phyloP scores from a whole-genome alignment of 2,113 vertebrate species.

The Hiodon alosoides region DNA sequence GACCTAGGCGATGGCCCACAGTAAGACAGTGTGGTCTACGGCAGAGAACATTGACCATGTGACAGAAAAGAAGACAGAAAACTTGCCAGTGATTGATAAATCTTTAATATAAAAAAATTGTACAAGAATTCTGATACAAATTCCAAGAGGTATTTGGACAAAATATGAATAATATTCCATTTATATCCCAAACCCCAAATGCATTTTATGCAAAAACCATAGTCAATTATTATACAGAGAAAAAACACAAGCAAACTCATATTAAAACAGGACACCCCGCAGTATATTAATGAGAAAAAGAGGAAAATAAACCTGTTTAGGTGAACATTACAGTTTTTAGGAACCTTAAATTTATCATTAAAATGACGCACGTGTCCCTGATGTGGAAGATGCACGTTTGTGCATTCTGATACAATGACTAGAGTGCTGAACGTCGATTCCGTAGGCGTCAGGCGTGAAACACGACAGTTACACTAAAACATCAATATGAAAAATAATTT shows the following conservation, averaged over 20 bases:
- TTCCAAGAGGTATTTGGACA: slow-evolving; percentile 98
- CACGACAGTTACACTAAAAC: slow-evolving; percentile 50
- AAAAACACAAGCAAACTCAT: slow-evolving; percentile 58
- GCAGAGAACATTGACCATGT: too few relatives aligned
- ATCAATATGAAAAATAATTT: slow-evolving; percentile 38
- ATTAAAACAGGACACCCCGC: slow-evolving; percentile 41
- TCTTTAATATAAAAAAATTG: slow-evolving; percentile 98
- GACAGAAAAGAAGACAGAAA: slow-evolving; percentile 33
- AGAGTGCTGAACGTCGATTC: slow-evolving; percentile 16
- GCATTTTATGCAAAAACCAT: slow-evolving; percentile 94
- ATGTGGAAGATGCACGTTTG: too few relatives aligned
- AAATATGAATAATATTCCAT: slow-evolving; percentile 97
- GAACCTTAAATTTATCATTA: neutral
- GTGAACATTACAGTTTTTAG: neutral
- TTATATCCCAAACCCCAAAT: slow-evolving; percentile 96
- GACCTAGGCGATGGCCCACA: too few relatives aligned
- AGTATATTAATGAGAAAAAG: slow-evolving; percentile 70
- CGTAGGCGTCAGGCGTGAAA: slow-evolving; percentile 49
- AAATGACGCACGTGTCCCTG: too few relatives aligned
- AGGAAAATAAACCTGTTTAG: neutral
- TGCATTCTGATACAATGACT: too few relatives aligned
- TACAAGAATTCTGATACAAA: slow-evolving; percentile 99
- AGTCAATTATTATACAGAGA: slow-evolving; percentile 88
- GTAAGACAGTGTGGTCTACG: too few relatives aligned
- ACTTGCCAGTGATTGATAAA: slow-evolving; percentile 88